Evolutionary conservation across 1,140 invertebrate species (phyloP).

Genomic region (Polypedilum vanderplanki): DNA sequence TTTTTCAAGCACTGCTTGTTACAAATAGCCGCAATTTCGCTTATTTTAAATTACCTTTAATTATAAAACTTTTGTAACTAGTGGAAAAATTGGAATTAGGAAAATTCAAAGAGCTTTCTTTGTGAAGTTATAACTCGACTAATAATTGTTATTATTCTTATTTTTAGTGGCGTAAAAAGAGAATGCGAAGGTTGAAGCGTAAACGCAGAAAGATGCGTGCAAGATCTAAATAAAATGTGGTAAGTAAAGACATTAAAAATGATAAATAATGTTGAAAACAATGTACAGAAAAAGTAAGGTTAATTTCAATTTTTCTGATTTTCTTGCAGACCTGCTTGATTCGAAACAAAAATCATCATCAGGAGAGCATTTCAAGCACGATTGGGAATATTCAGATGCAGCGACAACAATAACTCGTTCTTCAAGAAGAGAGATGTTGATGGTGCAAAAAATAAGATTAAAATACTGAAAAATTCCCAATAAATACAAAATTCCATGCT

Average conservation of each 20-base stretch:
- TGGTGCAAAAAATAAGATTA: not conserved
- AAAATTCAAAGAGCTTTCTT: not conserved
- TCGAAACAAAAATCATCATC: not conserved
- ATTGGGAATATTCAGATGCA: too few species aligned
- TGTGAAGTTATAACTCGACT: slow-evolving; percentile 7
- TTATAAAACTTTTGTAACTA: not conserved
- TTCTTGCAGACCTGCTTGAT: not conserved
- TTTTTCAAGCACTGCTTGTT: not conserved
- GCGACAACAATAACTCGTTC: too few species aligned
- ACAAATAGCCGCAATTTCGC: not conserved
- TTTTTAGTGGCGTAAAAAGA: slow-evolving; percentile 87
- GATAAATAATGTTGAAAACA: not conserved
- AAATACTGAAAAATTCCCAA: not conserved
- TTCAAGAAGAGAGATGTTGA: not conserved
- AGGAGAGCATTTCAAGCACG: not conserved
- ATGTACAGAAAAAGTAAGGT: not conserved
- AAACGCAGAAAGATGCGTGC: slow-evolving; percentile 95
- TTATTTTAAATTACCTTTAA: not conserved
- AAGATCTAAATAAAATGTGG: slow-evolving; percentile 77
- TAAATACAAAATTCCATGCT: not conserved
- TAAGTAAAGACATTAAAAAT: slow-evolving; percentile 9
- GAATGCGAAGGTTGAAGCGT: slow-evolving; percentile 90
- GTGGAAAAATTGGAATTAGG: not conserved
- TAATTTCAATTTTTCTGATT: not conserved
- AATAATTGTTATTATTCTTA: slow-evolving; percentile 33